Evolutionary conservation across 2,113 vertebrate species (phyloP).

Genomic region (Platanista minor): DNA sequence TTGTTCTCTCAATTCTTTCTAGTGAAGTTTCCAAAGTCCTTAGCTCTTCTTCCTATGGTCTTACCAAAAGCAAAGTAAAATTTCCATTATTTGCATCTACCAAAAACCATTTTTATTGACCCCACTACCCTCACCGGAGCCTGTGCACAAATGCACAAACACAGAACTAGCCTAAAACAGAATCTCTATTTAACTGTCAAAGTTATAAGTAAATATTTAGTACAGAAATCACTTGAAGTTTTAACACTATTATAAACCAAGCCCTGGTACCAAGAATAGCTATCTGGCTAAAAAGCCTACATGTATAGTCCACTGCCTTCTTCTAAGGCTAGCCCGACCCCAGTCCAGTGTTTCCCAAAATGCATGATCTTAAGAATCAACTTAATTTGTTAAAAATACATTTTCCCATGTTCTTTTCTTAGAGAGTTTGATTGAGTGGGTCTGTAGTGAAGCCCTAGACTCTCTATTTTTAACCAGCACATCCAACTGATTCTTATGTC

Average conservation of each 20-base stretch:
- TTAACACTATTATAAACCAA: constrained; percentile 7
- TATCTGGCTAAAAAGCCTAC: not conserved
- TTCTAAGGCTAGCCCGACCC: not conserved
- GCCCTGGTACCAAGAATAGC: not conserved
- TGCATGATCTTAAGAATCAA: not conserved
- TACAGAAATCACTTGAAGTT: not conserved
- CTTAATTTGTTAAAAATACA: constrained; percentile 1
- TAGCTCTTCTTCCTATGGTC: not conserved
- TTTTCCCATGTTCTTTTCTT: not conserved
- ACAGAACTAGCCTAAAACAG: not conserved
- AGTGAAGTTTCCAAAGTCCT: not conserved
- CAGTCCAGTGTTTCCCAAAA: not conserved
- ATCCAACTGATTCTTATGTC: not conserved
- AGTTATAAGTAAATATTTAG: constrained; percentile 18
- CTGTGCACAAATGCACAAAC: not conserved
- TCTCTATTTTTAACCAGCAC: not conserved
- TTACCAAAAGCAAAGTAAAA: constrained; percentile 14
- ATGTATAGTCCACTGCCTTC: not conserved
- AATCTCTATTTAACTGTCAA: constrained; percentile 28
- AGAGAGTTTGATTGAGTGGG: not conserved
- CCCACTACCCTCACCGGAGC: not conserved
- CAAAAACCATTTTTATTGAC: not conserved
- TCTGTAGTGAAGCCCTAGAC: not conserved
- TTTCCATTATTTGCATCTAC: not conserved
- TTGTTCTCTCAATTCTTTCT: not conserved